Conservation (phyloP, 1,140 invertebrate species). For the Temnothorax longispinosus region DNA sequence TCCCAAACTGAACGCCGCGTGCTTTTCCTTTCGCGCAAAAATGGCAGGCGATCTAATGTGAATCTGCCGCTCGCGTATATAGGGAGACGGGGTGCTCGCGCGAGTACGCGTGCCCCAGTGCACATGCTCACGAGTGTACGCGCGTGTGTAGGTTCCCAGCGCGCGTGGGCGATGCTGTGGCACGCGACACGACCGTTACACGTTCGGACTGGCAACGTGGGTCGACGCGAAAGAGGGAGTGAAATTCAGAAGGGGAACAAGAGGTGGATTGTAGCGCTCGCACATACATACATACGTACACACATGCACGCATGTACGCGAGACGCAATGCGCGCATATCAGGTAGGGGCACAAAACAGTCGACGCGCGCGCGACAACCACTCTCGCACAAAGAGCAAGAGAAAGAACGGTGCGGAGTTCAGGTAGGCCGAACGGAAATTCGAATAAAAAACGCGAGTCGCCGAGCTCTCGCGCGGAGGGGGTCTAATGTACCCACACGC, state of each 20-base stretch:
- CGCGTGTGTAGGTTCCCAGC: conserved; percentile 77
- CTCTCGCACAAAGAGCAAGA: conserved; percentile 56
- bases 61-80: conserved; percentile 36
- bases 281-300: conserved; percentile 41
- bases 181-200: conserved; percentile 86
- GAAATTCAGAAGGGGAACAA: conserved; percentile 78
- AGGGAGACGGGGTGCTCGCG: not conserved
- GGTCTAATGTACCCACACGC: conserved; percentile 52
- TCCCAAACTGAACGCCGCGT: conserved; percentile 42
- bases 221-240: conserved; percentile 69
- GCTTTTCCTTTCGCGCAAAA: conserved; percentile 58
- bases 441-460: conserved; percentile 68
- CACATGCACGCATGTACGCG: conserved; percentile 17
- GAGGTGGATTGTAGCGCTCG: conserved; percentile 63
- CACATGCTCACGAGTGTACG: conserved; percentile 48
- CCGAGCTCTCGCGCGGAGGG: not conserved
- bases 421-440: conserved; percentile 73
- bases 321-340: conserved; percentile 58
- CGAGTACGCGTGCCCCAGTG: conserved; percentile 49
- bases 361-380: conserved; percentile 58
- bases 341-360: conserved; percentile 46
- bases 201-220: conserved; percentile 78
- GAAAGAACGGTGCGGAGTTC: conserved; percentile 48
- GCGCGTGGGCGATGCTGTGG: conserved; percentile 85
- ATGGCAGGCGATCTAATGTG: conserved; percentile 50